Evolutionary conservation across 2,888 invertebrate species (phyloP), one percentile per base, ranked within the genome.

Genomic region (Endomychus coccineus): DNA sequence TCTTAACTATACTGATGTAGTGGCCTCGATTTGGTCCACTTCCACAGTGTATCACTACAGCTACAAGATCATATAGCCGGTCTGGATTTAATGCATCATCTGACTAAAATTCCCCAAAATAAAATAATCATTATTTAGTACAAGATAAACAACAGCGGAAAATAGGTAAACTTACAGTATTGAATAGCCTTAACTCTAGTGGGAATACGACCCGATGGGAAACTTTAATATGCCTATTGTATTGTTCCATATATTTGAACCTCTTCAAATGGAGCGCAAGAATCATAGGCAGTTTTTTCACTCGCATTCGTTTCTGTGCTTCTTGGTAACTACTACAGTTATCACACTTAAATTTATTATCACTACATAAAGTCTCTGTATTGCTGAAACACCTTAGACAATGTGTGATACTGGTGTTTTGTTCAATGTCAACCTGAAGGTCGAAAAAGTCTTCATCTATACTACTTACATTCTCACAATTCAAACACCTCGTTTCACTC

Each of bases 361-460:
- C 98, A 58, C 88, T 91, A 71, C 96, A 95, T 27, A 99, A 75
- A 1, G 97, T 98, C 68, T 99, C 98, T 40, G 95, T 97, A 69
- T 94, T 95, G 61, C 95, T 95, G 69, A 96, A 97, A 68, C 95
- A 96, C 55, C 90, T 79, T 49, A 98, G 75, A 69, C 97, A 98
- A 69, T 97, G 95, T 1, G 96, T 97, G 51, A 98, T 97, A 55
- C 96, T 96, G 7, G 97, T 97, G 67, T 98, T 98, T 67, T 97
- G 97, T 66, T 98, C 97, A 27, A 98, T 95, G 64, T 99, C 98
- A 46, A 99, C 97, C 70, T 96, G 96, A 50, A 99, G 73, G 70
- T 98, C 98, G 59, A 98, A 87, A 69, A 98, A 99, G 65, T 98
- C 94, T 67, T 98, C 98, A 69, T 98, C 97, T 70, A 97, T 98